These are phyloP conservation scores for Tragelaphus buxtoni DNA, from an alignment of 2,113 vertebrate genomes.

Conservation along the genomic window DNA sequence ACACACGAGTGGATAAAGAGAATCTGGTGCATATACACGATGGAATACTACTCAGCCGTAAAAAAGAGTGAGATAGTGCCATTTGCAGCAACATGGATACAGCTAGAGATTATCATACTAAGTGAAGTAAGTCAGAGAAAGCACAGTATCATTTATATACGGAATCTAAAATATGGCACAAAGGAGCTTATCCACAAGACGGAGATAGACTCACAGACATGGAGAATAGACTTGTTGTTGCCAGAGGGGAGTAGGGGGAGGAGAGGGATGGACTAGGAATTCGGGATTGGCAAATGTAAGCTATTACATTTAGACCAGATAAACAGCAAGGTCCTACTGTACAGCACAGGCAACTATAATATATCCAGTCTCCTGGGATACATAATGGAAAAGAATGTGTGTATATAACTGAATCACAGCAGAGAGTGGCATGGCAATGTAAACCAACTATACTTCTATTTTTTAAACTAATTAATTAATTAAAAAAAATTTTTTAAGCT, in stretches of 20 bases:
- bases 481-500: background rate
- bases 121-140: background rate
- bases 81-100: background rate
- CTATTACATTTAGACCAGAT: background rate
- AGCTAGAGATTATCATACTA: background rate
- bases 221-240: background rate
- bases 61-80: background rate
- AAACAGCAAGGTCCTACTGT: background rate
- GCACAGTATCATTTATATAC: background rate
- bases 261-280: background rate
- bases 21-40: background rate
- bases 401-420: background rate
- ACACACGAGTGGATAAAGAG: background rate
- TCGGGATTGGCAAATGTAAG: background rate
- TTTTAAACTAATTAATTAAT: background rate
- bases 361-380: background rate
- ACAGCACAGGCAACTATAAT: no score
- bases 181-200: background rate
- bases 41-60: background rate
- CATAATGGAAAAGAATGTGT: background rate
- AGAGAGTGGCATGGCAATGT: background rate
- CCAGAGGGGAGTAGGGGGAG: rapidly evolving
- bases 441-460: background rate
- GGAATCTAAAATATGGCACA: background rate
- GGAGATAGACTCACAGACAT: background rate